A percentile compares a stretch with the other conserved stretches of the same genome.
These are phyloP conservation scores for Halcyon badia DNA, from an alignment of 2,797 vertebrate species.

Conservation along the genomic window DNA sequence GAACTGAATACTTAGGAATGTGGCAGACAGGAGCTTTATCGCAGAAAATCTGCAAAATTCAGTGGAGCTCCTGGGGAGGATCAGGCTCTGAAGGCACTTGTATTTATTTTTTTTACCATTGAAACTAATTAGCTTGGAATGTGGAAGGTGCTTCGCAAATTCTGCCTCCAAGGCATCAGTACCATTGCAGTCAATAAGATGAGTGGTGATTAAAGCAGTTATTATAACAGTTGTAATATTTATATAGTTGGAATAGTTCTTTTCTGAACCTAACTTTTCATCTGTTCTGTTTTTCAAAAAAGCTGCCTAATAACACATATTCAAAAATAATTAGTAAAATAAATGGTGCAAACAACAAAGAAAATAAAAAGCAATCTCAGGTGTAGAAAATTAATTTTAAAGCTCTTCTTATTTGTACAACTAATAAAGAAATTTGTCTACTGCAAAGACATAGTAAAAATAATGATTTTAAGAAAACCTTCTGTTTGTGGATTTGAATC, in stretches of 20 bases:
- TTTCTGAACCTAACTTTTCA: not conserved
- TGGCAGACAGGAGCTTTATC: not conserved
- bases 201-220: not conserved
- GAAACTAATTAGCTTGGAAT: not conserved
- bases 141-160: not conserved
- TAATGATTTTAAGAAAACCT: not conserved
- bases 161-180: not conserved
- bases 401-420: not conserved
- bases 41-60: not conserved
- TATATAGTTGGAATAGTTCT: not conserved
- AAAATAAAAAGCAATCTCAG: not conserved
- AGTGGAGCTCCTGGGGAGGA: rapidly evolving
- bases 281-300: not conserved
- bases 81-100: rapidly evolving
- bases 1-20: not conserved
- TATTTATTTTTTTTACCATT: not conserved
- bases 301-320: not conserved
- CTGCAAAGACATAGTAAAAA: not conserved
- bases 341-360: not conserved
- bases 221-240: not conserved
- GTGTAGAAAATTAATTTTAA: not conserved
- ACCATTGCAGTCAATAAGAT: not conserved
- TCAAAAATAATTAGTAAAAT: constrained; percentile 12
- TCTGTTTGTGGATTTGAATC: not conserved
- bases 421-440: not conserved